These are phyloP conservation scores for Rhyacophila evoluta DNA, from an alignment of 2,888 invertebrate genomes.

Conservation along the genomic window DNA sequence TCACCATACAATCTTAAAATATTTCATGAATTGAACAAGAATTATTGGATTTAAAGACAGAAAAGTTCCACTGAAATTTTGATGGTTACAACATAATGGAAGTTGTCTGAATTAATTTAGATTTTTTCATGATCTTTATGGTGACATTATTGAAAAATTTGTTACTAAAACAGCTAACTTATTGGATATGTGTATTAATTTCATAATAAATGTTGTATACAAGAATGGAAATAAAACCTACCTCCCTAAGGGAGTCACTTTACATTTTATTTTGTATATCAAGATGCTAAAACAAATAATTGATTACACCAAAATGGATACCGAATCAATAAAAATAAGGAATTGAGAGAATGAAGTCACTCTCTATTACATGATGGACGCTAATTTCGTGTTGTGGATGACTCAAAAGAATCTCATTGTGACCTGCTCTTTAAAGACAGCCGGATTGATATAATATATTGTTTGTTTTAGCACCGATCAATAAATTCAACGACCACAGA, in stretches of 20 bases:
- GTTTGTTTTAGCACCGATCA: background rate
- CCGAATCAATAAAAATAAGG: too few species aligned
- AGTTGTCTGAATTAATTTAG: too few species aligned
- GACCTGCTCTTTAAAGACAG: background rate
- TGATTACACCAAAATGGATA: too few species aligned
- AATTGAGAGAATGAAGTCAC: too few species aligned
- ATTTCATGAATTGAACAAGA: too few species aligned
- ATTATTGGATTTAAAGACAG: too few species aligned
- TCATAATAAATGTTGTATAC: constrained; percentile 32
- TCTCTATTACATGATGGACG: too few species aligned
- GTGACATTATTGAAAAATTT: background rate
- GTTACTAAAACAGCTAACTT: constrained; percentile 28
- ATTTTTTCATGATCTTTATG: background rate
- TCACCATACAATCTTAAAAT: background rate
- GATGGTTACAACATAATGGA: too few species aligned
- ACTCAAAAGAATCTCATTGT: background rate
- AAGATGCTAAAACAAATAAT: background rate
- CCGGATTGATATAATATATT: background rate
- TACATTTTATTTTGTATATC: background rate
- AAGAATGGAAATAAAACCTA: constrained; percentile 34
- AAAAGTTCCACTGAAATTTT: too few species aligned
- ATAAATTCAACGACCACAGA: constrained; percentile 28
- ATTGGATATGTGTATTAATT: constrained; percentile 28
- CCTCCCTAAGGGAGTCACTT: constrained; percentile 30
- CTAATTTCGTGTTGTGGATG: too few species aligned